Evolutionary conservation across 2,888 invertebrate species (phyloP).

Genomic region (Campoletis raptor): DNA sequence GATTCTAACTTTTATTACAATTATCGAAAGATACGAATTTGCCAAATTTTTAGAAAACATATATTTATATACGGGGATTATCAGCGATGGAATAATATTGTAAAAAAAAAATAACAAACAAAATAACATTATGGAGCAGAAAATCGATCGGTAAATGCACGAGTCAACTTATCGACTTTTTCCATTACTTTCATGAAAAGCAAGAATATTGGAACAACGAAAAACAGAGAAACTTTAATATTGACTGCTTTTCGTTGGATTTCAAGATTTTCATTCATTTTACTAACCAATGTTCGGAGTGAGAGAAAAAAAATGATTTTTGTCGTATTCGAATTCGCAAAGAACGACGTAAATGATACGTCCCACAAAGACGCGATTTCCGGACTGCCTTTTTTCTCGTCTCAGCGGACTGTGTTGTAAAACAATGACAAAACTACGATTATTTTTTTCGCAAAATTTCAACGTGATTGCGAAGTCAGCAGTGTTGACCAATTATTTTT

Average conservation of each 20-base stretch:
- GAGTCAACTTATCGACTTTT: background rate
- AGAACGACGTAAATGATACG: slow-evolving; percentile 24
- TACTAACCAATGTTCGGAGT: background rate
- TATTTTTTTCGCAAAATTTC: slow-evolving; percentile 14
- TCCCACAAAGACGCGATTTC: background rate
- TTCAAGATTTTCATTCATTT: background rate
- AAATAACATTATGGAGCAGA: background rate
- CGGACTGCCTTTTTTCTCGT: background rate
- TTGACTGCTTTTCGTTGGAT: background rate
- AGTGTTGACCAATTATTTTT: slow-evolving; percentile 51
- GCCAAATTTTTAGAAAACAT: slow-evolving; percentile 7
- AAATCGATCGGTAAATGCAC: slow-evolving; percentile 11
- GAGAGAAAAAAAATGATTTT: background rate
- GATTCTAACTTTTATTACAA: background rate
- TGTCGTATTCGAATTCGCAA: background rate
- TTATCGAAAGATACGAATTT: background rate
- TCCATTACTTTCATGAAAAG: no score
- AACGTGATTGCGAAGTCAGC: slow-evolving; percentile 23
- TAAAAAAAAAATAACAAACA: background rate
- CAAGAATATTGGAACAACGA: background rate
- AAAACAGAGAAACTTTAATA: background rate
- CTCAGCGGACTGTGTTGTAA: slow-evolving; percentile 6
- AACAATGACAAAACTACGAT: slow-evolving; percentile 4
- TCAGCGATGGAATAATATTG: slow-evolving; percentile 4
- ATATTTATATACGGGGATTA: background rate